These are phyloP conservation scores for Cremastinae sp. DNA, from an alignment of 2,888 invertebrate genomes.

Conservation along the genomic window DNA sequence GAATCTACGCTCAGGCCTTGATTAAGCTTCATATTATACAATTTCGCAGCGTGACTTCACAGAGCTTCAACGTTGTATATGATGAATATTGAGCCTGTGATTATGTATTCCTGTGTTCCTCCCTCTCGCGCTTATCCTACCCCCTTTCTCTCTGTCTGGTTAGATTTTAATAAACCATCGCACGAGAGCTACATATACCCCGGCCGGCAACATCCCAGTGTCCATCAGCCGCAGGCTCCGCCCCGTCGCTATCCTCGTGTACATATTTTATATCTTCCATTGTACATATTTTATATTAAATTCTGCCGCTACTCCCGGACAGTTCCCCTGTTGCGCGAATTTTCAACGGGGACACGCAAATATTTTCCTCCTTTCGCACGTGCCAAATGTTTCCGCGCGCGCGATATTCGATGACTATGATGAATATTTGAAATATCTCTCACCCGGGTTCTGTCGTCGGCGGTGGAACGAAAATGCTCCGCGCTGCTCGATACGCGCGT, in stretches of 20 bases:
- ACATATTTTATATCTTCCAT: constrained; percentile 37
- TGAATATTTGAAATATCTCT: constrained; percentile 22
- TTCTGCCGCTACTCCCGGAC: constrained; percentile 1
- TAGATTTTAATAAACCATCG: constrained; percentile 57
- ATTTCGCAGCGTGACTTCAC: constrained; percentile 56
- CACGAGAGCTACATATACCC: constrained; percentile 33
- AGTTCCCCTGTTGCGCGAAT: constrained; percentile 32
- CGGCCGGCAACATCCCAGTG: constrained; percentile 46
- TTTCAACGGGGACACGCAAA: constrained; percentile 36
- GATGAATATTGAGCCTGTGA: constrained; percentile 60
- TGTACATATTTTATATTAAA: constrained; percentile 56
- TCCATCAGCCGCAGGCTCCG: constrained; percentile 44
- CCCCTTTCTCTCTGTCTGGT: constrained; percentile 1
- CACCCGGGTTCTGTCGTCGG: background rate
- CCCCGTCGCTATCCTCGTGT: background rate
- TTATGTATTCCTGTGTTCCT: constrained; percentile 48
- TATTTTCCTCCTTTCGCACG: background rate
- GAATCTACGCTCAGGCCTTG: constrained; percentile 54
- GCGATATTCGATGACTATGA: background rate
- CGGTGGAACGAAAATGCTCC: background rate
- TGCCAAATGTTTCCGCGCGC: background rate
- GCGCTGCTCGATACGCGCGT: too few relatives aligned
- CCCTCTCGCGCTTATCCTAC: constrained; percentile 6
- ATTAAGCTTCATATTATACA: constrained; percentile 59
- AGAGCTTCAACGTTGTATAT: constrained; percentile 39